Percentiles rank a stretch among this genome's conserved stretches.
These are phyloP conservation scores for Strix uralensis DNA, from an alignment of 2,113 vertebrate genomes.

Conservation along the genomic window DNA sequence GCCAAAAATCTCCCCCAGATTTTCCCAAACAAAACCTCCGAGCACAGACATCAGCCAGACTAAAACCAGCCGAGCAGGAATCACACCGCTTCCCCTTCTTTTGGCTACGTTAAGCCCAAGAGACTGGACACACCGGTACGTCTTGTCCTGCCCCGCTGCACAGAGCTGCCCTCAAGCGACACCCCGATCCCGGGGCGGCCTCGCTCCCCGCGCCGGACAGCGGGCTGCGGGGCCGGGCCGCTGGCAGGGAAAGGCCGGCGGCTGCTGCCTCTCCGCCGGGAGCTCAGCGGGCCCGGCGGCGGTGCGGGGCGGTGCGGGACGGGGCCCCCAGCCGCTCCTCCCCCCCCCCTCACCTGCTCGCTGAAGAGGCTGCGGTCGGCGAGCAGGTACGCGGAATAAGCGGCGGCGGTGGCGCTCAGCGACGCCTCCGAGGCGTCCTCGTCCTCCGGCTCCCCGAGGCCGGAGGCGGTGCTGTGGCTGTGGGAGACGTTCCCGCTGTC, in stretches of 20 bases:
- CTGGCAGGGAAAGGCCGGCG: background rate
- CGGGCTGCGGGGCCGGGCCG: too few species aligned
- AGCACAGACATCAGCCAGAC: accelerated
- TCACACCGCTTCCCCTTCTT: accelerated
- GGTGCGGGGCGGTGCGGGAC: too few species aligned
- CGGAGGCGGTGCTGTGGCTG: conserved; percentile 88
- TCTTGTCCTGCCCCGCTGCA: accelerated
- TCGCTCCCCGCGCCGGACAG: background rate
- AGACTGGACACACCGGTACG: accelerated
- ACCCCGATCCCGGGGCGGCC: background rate
- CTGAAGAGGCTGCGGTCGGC: conserved; percentile 57
- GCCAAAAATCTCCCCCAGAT: too few species aligned
- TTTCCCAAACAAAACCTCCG: too few species aligned
- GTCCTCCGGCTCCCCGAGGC: conserved; percentile 77
- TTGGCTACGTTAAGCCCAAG: accelerated
- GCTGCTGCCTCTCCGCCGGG: too few species aligned
- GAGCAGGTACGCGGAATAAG: conserved; percentile 68
- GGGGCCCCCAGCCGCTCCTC: background rate
- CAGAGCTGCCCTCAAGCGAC: background rate
- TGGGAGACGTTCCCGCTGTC: conserved; percentile 93
- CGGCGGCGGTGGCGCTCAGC: conserved; percentile 63
- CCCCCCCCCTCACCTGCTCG: conserved; percentile 34
- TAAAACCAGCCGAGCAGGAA: accelerated
- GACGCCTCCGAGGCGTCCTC: conserved; percentile 77
- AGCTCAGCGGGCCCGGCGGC: background rate